Percentiles rank a stretch among this genome's conserved stretches.
These are phyloP conservation scores for Tolmerus cingulatus DNA, from an alignment of 2,888 invertebrate genomes.

Conservation along the genomic window DNA sequence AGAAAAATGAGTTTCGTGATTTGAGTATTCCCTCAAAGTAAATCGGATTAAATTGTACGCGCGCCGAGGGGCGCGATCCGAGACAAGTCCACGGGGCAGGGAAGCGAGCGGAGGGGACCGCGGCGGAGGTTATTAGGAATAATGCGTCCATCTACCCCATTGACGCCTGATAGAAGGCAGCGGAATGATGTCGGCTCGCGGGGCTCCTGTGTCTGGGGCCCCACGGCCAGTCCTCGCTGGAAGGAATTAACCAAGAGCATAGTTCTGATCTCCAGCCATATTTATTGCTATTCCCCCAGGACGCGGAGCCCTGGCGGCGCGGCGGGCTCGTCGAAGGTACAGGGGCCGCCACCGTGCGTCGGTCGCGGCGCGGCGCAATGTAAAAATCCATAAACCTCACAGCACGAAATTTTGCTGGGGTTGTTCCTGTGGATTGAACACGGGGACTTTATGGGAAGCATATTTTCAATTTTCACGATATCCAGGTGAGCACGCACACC, in stretches of 20 bases:
- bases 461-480: constrained; percentile 34
- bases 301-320: background rate
- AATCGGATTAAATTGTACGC: constrained; percentile 36
- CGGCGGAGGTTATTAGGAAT: constrained; percentile 3
- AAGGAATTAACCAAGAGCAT: background rate
- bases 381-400: constrained; percentile 37
- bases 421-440: constrained; percentile 12
- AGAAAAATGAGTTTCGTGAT: constrained; percentile 47
- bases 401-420: constrained; percentile 39
- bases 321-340: background rate
- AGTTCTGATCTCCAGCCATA: constrained; percentile 26
- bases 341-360: background rate
- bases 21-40: constrained; percentile 41
- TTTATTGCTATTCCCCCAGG: constrained; percentile 20
- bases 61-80: background rate
- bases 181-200: background rate
- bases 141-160: constrained; percentile 2
- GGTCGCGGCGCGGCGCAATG: background rate
- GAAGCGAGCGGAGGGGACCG: background rate
- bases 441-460: constrained; percentile 8
- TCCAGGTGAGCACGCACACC: constrained; percentile 39
- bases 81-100: background rate
- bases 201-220: background rate
- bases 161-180: background rate
- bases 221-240: background rate